A percentile compares a stretch with the other conserved stretches of the same genome.
Conservation (phyloP, 35 echinoderm and acorn worm genomes). For the Lytechinus pictus region DNA sequence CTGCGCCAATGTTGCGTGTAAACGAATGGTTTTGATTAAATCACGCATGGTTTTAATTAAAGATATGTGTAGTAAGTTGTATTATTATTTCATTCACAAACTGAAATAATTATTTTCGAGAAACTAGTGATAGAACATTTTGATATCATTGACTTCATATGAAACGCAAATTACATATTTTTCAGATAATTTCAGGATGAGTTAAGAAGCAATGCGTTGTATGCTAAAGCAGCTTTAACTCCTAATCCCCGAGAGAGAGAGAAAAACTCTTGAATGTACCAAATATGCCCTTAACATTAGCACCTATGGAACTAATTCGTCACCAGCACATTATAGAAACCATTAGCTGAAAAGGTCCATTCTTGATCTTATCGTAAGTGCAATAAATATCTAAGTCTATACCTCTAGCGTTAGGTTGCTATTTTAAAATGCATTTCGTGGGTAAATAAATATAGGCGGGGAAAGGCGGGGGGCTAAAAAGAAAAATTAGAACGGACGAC, state of each 20-base stretch:
- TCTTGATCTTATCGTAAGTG: background rate
- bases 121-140: background rate
- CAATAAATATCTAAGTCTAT: background rate
- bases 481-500: background rate
- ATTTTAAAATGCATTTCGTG: background rate
- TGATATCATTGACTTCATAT: background rate
- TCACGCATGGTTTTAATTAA: background rate
- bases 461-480: background rate
- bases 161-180: background rate
- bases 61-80: background rate
- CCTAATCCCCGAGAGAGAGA: background rate
- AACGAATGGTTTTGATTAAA: background rate
- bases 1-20: background rate
- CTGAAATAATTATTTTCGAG: background rate
- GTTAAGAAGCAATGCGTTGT: background rate
- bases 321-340: background rate
- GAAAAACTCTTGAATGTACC: background rate
- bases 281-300: background rate
- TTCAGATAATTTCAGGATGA: background rate
- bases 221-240: background rate
- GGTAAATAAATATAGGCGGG: background rate
- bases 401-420: background rate
- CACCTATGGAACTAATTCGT: background rate
- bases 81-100: background rate
- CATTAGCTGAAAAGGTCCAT: background rate